Evolutionary conservation across 2,888 invertebrate species (phyloP).

Genomic region (Eristalinus sepulchralis): DNA sequence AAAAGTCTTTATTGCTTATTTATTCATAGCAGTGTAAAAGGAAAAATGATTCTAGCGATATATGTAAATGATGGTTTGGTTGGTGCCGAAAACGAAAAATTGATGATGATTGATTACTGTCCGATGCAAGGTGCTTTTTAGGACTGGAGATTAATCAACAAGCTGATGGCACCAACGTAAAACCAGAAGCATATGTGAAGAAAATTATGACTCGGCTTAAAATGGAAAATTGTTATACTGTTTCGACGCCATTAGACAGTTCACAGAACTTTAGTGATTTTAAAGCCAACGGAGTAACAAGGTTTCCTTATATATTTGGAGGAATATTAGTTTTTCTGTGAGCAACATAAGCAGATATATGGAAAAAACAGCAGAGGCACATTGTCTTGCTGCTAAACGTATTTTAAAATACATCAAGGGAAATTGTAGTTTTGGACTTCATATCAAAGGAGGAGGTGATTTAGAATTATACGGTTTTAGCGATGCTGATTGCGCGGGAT

Average conservation of each 20-base stretch:
- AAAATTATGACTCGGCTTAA: not conserved
- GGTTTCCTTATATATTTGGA: too few species aligned
- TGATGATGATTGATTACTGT: conserved; percentile 34
- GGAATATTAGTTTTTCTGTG: too few species aligned
- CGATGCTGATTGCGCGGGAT: conserved; percentile 37
- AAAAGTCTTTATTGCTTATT: conserved; percentile 73
- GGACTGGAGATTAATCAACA: conserved; percentile 41
- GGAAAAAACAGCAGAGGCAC: too few species aligned
- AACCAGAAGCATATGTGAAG: not conserved
- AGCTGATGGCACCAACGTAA: conserved; percentile 28
- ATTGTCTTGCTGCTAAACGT: conserved; percentile 14
- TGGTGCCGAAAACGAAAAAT: conserved; percentile 22
- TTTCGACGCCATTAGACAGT: not conserved
- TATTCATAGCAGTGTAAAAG: conserved; percentile 37
- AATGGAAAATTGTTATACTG: not conserved
- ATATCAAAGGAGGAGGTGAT: not conserved
- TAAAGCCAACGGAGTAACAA: not conserved
- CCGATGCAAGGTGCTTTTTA: conserved; percentile 44
- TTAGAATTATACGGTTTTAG: conserved; percentile 7
- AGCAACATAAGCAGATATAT: too few species aligned
- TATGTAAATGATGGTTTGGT: conserved; percentile 73
- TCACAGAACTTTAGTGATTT: not conserved
- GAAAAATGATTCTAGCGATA: conserved; percentile 68
- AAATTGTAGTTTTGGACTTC: conserved; percentile 39
- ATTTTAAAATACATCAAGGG: conserved; percentile 49